Evolutionary conservation across 2,888 invertebrate species (phyloP).

Genomic region (Luperina nickerlii): DNA sequence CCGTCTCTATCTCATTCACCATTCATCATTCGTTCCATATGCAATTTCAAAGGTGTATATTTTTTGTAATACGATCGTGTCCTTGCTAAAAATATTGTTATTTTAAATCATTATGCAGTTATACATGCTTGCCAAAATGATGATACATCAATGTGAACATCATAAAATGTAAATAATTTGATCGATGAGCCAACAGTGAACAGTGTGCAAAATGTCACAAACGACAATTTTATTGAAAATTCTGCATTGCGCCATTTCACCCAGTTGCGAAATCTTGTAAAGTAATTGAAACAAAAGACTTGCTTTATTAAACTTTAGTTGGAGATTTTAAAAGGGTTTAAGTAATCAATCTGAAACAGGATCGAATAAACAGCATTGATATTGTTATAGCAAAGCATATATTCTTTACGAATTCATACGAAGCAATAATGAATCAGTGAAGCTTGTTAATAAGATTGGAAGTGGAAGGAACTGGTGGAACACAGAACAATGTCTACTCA

Average conservation of each 20-base stretch:
- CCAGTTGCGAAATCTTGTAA: slow-evolving; percentile 7
- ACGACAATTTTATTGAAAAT: not conserved
- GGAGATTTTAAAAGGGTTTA: not conserved
- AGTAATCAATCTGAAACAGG: not conserved
- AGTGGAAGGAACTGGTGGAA: slow-evolving; percentile 30
- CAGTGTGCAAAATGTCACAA: not conserved
- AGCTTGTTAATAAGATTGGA: slow-evolving; percentile 32
- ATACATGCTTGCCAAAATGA: slow-evolving; percentile 6
- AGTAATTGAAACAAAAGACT: not conserved
- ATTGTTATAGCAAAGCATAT: not conserved
- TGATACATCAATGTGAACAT: slow-evolving; percentile 21
- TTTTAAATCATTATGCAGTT: slow-evolving; percentile 2
- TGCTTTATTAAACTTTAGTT: not conserved
- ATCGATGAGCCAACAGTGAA: slow-evolving; percentile 21
- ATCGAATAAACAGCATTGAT: not conserved
- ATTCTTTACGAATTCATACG: not conserved
- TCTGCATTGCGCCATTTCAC: slow-evolving; percentile 15
- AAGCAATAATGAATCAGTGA: slow-evolving; percentile 34
- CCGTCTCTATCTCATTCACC: slow-evolving; percentile 16
- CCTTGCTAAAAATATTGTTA: slow-evolving; percentile 22
- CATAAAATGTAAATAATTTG: slow-evolving; percentile 23
- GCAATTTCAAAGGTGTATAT: not conserved
- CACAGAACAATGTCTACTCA: slow-evolving; percentile 28
- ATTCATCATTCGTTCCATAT: slow-evolving; percentile 37
- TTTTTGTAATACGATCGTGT: not conserved